These are phyloP conservation scores for Drosophila setosimentum DNA, from an alignment of 2,888 invertebrate species.

Conservation along the genomic window DNA sequence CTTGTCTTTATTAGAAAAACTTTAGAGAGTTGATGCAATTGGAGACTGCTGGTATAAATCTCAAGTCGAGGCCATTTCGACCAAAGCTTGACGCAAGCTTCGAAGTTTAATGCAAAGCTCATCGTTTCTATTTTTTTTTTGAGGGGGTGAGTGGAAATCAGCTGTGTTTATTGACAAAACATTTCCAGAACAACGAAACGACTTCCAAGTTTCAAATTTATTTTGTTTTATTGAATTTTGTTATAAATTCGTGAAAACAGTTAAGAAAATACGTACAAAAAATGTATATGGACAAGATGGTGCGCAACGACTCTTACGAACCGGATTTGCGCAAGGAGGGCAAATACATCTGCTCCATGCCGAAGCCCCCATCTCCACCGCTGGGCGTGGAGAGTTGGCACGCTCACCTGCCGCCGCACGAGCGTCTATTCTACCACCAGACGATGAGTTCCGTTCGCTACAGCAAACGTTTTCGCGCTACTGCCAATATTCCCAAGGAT, in stretches of 20 bases:
- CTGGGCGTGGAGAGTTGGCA: slow-evolving; percentile 82
- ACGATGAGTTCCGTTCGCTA: slow-evolving; percentile 86
- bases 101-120: background rate
- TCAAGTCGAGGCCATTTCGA: background rate
- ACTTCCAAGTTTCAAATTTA: slow-evolving; percentile 5
- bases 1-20: no score
- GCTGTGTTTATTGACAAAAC: slow-evolving; percentile 52
- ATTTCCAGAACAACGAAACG: slow-evolving; percentile 42
- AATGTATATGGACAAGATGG: slow-evolving; percentile 53
- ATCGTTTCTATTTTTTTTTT: background rate
- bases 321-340: slow-evolving; percentile 86
- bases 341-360: slow-evolving; percentile 83
- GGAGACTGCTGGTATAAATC: background rate
- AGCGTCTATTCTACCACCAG: slow-evolving; percentile 86
- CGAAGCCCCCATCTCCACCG: slow-evolving; percentile 74
- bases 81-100: background rate
- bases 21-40: background rate
- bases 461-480: slow-evolving; percentile 84
- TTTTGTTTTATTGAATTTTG: slow-evolving; percentile 11
- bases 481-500: slow-evolving; percentile 87
- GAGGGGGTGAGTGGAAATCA: background rate
- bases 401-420: slow-evolving; percentile 82
- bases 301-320: slow-evolving; percentile 80
- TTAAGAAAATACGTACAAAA: background rate
- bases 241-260: slow-evolving; percentile 4